These are phyloP conservation scores for Brachyopa scutellaris DNA, from an alignment of 2,888 invertebrate species.

Conservation along the genomic window DNA sequence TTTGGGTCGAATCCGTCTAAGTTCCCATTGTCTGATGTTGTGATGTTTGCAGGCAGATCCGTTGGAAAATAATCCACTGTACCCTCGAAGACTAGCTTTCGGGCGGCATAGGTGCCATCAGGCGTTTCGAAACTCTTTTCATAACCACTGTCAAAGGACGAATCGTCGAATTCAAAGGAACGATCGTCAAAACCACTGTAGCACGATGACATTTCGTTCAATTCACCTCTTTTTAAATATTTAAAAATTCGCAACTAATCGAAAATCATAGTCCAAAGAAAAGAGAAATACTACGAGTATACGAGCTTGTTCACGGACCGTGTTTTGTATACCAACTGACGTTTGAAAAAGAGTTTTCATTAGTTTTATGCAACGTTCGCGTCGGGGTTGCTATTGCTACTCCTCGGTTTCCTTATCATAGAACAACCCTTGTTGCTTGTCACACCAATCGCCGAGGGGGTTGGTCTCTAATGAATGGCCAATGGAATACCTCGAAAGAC, in stretches of 20 bases:
- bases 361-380: slow-evolving; percentile 78
- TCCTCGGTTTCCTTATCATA: slow-evolving; percentile 43
- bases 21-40: neutral
- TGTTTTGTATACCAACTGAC: slow-evolving; percentile 80
- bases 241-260: slow-evolving; percentile 8
- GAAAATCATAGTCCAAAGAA: slow-evolving; percentile 32
- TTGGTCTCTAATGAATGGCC: slow-evolving; percentile 76
- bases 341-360: slow-evolving; percentile 76
- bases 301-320: slow-evolving; percentile 75
- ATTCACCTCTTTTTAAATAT: neutral
- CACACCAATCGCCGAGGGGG: slow-evolving; percentile 78
- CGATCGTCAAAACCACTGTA: slow-evolving; percentile 80
- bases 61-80: slow-evolving; percentile 74
- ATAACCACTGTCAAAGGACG: slow-evolving; percentile 90
- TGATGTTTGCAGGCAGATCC: slow-evolving; percentile 15
- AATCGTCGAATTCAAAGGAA: slow-evolving; percentile 82
- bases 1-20: slow-evolving; percentile 77
- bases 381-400: slow-evolving; percentile 62
- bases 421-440: slow-evolving; percentile 57
- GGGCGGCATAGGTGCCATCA: slow-evolving; percentile 76
- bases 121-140: slow-evolving; percentile 86
- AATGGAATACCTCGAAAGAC: slow-evolving; percentile 71
- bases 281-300: neutral
- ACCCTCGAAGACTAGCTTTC: slow-evolving; percentile 80
- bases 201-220: slow-evolving; percentile 79